Conservation (phyloP, 2,888 invertebrate species). For the Sisyra nigra region DNA sequence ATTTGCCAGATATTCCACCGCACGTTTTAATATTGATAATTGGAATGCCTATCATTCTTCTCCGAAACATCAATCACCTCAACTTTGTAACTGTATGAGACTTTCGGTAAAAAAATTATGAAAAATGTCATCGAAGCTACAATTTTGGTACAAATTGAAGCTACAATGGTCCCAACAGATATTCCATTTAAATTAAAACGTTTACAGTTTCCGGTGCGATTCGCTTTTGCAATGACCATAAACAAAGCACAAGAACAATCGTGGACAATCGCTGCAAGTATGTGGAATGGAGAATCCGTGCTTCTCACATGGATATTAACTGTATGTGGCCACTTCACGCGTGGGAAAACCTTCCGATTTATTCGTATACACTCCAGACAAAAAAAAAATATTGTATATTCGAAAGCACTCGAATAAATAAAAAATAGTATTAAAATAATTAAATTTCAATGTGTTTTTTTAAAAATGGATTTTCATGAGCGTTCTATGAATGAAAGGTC, state of each 20-base stretch:
- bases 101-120: constrained; percentile 12
- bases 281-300: constrained; percentile 6
- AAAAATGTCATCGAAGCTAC: constrained; percentile 12
- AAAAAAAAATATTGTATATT: too few relatives aligned
- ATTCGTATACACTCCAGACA: too few relatives aligned
- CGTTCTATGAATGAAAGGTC: too few relatives aligned
- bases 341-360: constrained; percentile 6
- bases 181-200: constrained; percentile 14
- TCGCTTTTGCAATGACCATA: constrained; percentile 16
- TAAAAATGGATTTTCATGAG: too few relatives aligned
- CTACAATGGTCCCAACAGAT: constrained; percentile 12
- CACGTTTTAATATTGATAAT: constrained; percentile 12
- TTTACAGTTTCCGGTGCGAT: constrained; percentile 17
- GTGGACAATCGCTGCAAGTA: constrained; percentile 10
- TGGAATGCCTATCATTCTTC: constrained; percentile 13
- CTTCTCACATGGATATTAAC: constrained; percentile 11
- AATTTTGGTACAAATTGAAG: too few relatives aligned
- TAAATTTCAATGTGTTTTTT: too few relatives aligned
- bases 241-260: constrained; percentile 19
- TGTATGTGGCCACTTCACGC: constrained; percentile 12
- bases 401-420: too few relatives aligned
- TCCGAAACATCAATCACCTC: constrained; percentile 15
- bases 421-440: too few relatives aligned
- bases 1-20: constrained; percentile 13
- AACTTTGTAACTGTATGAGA: constrained; percentile 15